Conservation (phyloP, 2,888 invertebrate species). For the Agapostemon virescens region DNA sequence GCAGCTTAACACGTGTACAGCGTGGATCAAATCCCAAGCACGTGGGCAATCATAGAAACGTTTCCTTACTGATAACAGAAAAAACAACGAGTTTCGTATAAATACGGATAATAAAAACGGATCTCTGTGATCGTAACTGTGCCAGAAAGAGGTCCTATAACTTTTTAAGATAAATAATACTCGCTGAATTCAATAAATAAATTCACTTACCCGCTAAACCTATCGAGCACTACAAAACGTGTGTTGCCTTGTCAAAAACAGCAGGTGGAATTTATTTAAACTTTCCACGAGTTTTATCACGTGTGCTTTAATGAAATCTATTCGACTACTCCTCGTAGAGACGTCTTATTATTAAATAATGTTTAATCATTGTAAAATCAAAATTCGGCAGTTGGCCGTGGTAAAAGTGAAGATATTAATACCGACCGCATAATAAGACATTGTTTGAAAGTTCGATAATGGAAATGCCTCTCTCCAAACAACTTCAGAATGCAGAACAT, state of each 20-base stretch:
- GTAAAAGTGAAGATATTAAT: not conserved
- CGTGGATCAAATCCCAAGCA: slow-evolving; percentile 59
- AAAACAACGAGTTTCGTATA: not conserved
- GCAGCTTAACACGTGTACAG: slow-evolving; percentile 42
- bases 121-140: not conserved
- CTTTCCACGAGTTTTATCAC: not conserved
- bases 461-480: not conserved
- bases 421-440: not conserved
- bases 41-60: slow-evolving; percentile 30
- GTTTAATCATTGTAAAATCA: not conserved
- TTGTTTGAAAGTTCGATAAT: not conserved
- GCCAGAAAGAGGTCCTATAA: not conserved
- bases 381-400: not conserved
- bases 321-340: not conserved
- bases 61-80: not conserved
- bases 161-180: not conserved
- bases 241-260: not conserved
- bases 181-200: not conserved
- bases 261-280: not conserved
- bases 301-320: not conserved
- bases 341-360: not conserved
- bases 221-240: not conserved
- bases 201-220: not conserved
- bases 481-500: not conserved
- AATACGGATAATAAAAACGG: not conserved